Evolutionary conservation across 2,797 vertebrate genomes (phyloP).

Genomic region (Lates japonicus): DNA sequence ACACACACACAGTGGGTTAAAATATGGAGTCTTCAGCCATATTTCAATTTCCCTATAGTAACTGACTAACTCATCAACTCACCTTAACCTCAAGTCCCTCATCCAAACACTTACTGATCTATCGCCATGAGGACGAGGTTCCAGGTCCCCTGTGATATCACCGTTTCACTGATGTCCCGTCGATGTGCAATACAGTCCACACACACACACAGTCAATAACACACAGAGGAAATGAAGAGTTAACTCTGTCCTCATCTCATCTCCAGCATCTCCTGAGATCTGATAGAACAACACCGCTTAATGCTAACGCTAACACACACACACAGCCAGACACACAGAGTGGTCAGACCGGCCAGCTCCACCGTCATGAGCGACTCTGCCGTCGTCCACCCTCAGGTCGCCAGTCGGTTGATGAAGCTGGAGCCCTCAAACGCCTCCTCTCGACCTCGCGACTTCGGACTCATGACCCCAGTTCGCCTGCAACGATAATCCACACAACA

Average conservation of each 20-base stretch:
- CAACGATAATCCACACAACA: slow-evolving; percentile 7
- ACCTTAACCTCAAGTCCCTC: too few relatives aligned
- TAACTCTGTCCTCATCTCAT: slow-evolving; percentile 67
- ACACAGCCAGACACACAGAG: slow-evolving; percentile 4
- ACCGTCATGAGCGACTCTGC: slow-evolving; percentile 93
- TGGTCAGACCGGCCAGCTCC: slow-evolving; percentile 88
- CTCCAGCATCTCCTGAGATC: slow-evolving; percentile 68
- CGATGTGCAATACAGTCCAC: neutral
- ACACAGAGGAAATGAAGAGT: slow-evolving; percentile 54
- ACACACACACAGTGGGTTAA: slow-evolving; percentile 10
- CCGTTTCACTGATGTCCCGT: neutral
- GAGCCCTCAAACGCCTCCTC: slow-evolving; percentile 78
- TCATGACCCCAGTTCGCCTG: slow-evolving; percentile 64
- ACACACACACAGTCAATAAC: slow-evolving; percentile 10
- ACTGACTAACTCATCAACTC: slow-evolving; percentile 4
- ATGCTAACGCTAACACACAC: slow-evolving; percentile 22
- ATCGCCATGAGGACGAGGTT: too few relatives aligned
- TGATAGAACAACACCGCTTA: slow-evolving; percentile 74
- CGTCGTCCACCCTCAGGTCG: slow-evolving; percentile 94
- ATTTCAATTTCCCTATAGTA: neutral
- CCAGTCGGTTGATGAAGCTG: slow-evolving; percentile 87
- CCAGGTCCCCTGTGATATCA: neutral
- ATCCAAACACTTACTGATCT: too few relatives aligned
- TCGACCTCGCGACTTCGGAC: slow-evolving; percentile 36
- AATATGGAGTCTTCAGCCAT: neutral